Evolutionary conservation across 2,113 vertebrate genomes (phyloP).

Genomic region (Dendrocopos noguchii): DNA sequence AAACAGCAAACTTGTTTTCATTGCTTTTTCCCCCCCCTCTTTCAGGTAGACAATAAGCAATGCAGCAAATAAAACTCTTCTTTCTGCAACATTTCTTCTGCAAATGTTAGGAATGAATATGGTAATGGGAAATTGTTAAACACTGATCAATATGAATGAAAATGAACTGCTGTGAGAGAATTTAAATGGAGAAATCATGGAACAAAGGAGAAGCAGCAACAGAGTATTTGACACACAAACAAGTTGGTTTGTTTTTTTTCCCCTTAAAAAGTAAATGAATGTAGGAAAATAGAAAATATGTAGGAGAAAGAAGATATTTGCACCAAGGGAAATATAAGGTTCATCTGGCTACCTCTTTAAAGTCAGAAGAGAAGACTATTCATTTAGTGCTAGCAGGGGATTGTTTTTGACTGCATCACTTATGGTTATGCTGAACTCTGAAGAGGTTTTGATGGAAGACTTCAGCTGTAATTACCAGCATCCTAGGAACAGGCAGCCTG

Average conservation of each 20-base stretch:
- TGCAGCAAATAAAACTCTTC: background rate
- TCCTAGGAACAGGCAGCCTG: background rate
- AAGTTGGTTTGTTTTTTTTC: background rate
- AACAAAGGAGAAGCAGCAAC: background rate
- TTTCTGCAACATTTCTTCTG: background rate
- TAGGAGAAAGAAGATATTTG: slow-evolving; percentile 1
- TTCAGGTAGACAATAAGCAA: background rate
- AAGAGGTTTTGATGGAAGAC: background rate
- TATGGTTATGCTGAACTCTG: background rate
- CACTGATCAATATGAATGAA: slow-evolving; percentile 14
- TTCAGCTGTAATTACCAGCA: background rate
- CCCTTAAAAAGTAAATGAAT: background rate
- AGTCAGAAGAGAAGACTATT: background rate
- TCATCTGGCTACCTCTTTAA: background rate
- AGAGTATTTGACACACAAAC: background rate
- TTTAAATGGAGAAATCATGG: background rate
- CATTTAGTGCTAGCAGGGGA: background rate
- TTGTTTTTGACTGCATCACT: background rate
- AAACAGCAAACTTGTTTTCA: background rate
- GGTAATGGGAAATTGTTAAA: slow-evolving; percentile 31
- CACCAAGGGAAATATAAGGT: background rate
- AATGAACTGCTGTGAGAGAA: slow-evolving; percentile 4
- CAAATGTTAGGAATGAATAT: slow-evolving; percentile 4
- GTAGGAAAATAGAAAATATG: background rate
- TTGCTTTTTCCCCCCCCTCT: background rate